Conservation (phyloP, 2,113 vertebrate genomes). For the Sterrhoptilus dennistouni region DNA sequence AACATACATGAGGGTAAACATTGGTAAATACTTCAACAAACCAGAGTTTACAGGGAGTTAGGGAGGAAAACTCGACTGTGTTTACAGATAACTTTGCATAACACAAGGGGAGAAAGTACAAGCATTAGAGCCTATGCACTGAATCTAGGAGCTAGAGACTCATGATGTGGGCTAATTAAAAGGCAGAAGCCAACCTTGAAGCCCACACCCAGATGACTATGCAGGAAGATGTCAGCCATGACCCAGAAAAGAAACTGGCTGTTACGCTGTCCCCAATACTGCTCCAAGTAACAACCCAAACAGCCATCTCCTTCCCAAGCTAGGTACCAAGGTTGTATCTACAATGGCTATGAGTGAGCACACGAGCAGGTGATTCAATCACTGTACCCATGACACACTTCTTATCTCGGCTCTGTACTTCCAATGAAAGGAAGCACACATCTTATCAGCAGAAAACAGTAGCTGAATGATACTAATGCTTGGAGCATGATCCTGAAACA, state of each 20-base stretch:
- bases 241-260: neutral
- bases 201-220: neutral
- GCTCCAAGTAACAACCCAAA: neutral
- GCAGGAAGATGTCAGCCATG: neutral
- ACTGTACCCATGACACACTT: neutral
- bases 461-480: neutral
- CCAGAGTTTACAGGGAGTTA: neutral
- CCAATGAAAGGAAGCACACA: neutral
- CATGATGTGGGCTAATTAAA: neutral
- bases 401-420: neutral
- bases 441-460: neutral
- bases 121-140: neutral
- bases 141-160: neutral
- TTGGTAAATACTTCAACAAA: neutral
- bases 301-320: neutral
- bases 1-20: neutral
- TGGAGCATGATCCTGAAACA: neutral
- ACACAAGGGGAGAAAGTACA: neutral
- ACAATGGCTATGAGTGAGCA: neutral
- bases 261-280: neutral
- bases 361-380: neutral
- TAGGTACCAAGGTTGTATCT: neutral
- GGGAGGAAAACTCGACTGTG: neutral
- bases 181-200: conserved; percentile 12
- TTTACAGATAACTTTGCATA: neutral